Evolutionary conservation across 2,888 invertebrate genomes (phyloP).

Genomic region (Liopterus haemorrhoidalis): DNA sequence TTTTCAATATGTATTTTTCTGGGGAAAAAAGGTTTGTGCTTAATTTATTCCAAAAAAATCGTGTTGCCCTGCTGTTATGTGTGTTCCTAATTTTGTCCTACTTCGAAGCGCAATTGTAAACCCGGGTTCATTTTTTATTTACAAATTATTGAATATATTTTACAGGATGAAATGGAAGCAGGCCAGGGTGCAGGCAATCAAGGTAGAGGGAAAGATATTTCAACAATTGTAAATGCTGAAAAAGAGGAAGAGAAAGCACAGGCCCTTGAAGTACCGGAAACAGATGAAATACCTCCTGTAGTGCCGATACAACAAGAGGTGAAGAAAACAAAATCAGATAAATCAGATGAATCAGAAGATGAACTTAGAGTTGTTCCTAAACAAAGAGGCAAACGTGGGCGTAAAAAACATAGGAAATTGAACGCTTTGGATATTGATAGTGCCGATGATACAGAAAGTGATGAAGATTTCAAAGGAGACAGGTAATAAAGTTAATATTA

Average conservation of each 20-base stretch:
- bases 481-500: slow-evolving; percentile 48
- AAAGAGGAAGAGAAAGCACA: slow-evolving; percentile 58
- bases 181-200: slow-evolving; percentile 74
- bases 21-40: too few relatives aligned
- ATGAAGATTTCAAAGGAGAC: slow-evolving; percentile 87
- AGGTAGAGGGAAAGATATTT: slow-evolving; percentile 84
- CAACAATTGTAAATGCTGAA: slow-evolving; percentile 77
- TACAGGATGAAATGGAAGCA: slow-evolving; percentile 65
- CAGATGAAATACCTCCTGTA: slow-evolving; percentile 29
- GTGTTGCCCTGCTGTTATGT: too few relatives aligned
- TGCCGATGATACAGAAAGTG: slow-evolving; percentile 74
- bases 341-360: slow-evolving; percentile 39
- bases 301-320: slow-evolving; percentile 34
- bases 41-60: too few relatives aligned
- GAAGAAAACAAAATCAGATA: slow-evolving; percentile 42
- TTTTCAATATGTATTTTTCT: too few relatives aligned
- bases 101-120: background rate
- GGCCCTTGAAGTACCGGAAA: slow-evolving; percentile 42
- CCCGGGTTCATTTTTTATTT: background rate
- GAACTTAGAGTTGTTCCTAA: slow-evolving; percentile 36
- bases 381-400: slow-evolving; percentile 40
- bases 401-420: slow-evolving; percentile 69
- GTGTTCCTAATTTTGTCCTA: too few relatives aligned
- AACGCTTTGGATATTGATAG: slow-evolving; percentile 63
- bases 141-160: slow-evolving; percentile 15